These are phyloP conservation scores for Cirrhinus mrigala DNA, from an alignment of 2,797 vertebrate genomes.

Conservation along the genomic window DNA sequence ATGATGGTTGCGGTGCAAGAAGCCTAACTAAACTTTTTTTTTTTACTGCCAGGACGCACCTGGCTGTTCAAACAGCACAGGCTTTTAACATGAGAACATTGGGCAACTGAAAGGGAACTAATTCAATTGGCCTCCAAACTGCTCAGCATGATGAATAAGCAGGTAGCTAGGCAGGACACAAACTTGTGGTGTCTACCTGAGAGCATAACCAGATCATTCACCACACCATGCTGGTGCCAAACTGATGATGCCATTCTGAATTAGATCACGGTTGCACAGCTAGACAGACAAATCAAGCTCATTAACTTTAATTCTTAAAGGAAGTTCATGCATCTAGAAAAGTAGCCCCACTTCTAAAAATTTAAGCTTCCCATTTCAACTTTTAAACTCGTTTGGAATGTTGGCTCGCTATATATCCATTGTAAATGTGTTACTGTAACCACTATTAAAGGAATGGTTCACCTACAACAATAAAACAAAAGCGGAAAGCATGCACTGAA, in stretches of 20 bases:
- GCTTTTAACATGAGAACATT: conserved; percentile 59
- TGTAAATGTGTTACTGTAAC: background rate
- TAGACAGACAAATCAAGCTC: background rate
- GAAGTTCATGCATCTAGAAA: background rate
- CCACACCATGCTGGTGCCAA: background rate
- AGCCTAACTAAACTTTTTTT: conserved; percentile 40
- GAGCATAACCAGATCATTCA: background rate
- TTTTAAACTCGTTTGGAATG: conserved; percentile 24
- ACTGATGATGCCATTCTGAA: conserved; percentile 4
- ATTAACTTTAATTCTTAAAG: background rate
- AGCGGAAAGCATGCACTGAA: conserved; percentile 12
- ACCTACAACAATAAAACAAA: background rate
- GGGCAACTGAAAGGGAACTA: conserved; percentile 55
- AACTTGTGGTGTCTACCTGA: conserved; percentile 6
- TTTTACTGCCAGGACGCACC: conserved; percentile 33
- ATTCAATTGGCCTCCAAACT: conserved; percentile 53
- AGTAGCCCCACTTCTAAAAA: background rate
- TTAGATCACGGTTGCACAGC: background rate
- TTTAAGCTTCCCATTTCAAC: background rate
- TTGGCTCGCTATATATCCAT: background rate
- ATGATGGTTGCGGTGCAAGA: conserved; percentile 27
- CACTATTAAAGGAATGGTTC: background rate
- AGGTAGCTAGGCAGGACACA: conserved; percentile 52
- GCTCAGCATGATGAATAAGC: conserved; percentile 53
- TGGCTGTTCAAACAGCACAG: conserved; percentile 55